These are phyloP conservation scores for Biston stratarius DNA, from an alignment of 2,888 invertebrate genomes.

Conservation along the genomic window DNA sequence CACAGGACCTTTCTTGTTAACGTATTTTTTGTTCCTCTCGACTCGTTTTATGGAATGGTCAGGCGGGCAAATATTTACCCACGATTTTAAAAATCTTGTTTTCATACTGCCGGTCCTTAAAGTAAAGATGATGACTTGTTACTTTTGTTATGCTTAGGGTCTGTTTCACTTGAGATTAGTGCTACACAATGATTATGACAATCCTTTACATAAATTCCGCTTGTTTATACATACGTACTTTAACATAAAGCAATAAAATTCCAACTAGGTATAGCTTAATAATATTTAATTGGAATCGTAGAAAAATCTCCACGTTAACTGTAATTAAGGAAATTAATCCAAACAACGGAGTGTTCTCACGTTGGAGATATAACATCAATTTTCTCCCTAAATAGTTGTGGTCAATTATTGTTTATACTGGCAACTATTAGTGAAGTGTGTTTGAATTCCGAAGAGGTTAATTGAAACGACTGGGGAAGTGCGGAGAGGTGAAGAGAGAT, in stretches of 20 bases:
- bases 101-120: conserved; percentile 74
- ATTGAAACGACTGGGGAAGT: conserved; percentile 45
- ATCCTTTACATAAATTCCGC: conserved; percentile 23
- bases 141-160: conserved; percentile 53
- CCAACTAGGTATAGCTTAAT: not conserved
- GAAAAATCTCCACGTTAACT: conserved; percentile 28
- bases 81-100: conserved; percentile 84
- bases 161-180: conserved; percentile 46
- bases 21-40: conserved; percentile 82
- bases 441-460: conserved; percentile 45
- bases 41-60: conserved; percentile 80
- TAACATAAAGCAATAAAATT: not conserved
- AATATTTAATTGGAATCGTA: conserved; percentile 33
- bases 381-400: conserved; percentile 42
- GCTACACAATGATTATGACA: conserved; percentile 34
- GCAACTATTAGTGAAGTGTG: conserved; percentile 39
- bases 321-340: conserved; percentile 34
- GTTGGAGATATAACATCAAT: conserved; percentile 40
- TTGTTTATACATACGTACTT: not conserved
- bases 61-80: conserved; percentile 85
- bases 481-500: conserved; percentile 55
- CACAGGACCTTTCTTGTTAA: conserved; percentile 85
- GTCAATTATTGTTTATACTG: conserved; percentile 45
- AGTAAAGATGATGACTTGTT: conserved; percentile 68
- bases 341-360: conserved; percentile 41